Percentiles rank a stretch among this genome's conserved stretches.
Evolutionary conservation across 2,888 invertebrate genomes (phyloP).

Genomic region (Hydriomena furcata): DNA sequence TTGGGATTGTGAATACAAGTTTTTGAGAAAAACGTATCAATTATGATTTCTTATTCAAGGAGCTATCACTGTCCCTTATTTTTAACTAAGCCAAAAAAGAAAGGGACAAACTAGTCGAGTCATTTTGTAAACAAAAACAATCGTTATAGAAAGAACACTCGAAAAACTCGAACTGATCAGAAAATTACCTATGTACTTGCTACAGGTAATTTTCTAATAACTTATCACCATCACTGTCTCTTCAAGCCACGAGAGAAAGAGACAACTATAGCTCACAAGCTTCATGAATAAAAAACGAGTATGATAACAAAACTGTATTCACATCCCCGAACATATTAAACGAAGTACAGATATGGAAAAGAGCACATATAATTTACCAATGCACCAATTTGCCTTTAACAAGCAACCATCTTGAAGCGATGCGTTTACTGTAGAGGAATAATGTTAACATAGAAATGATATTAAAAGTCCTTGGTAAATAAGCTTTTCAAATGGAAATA

Average conservation of each 20-base stretch:
- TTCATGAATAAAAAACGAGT: too few relatives aligned
- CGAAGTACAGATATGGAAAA: slow-evolving; percentile 38
- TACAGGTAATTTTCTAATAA: too few relatives aligned
- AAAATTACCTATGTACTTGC: too few relatives aligned
- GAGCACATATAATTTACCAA: slow-evolving; percentile 63
- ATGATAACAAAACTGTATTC: slow-evolving; percentile 31
- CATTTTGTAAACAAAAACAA: too few relatives aligned
- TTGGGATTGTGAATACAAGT: slow-evolving; percentile 36
- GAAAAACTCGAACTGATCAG: too few relatives aligned
- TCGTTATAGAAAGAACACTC: too few relatives aligned
- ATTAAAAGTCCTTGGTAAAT: slow-evolving; percentile 23
- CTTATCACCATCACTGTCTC: too few relatives aligned
- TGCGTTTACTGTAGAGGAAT: slow-evolving; percentile 53
- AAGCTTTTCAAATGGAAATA: slow-evolving; percentile 9
- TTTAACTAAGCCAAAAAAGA: neutral
- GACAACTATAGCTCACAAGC: too few relatives aligned
- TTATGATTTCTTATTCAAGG: too few relatives aligned
- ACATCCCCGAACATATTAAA: slow-evolving; percentile 39
- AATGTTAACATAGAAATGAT: slow-evolving; percentile 29
- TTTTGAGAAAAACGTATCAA: too few relatives aligned
- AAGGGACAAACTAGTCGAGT: neutral
- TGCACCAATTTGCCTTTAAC: slow-evolving; percentile 67
- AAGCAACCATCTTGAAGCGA: slow-evolving; percentile 69
- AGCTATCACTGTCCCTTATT: neutral
- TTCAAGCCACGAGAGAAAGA: too few relatives aligned